These are phyloP conservation scores for Halocynthia roretzi DNA, from an alignment of 23 tunicate genomes.

Conservation along the genomic window DNA sequence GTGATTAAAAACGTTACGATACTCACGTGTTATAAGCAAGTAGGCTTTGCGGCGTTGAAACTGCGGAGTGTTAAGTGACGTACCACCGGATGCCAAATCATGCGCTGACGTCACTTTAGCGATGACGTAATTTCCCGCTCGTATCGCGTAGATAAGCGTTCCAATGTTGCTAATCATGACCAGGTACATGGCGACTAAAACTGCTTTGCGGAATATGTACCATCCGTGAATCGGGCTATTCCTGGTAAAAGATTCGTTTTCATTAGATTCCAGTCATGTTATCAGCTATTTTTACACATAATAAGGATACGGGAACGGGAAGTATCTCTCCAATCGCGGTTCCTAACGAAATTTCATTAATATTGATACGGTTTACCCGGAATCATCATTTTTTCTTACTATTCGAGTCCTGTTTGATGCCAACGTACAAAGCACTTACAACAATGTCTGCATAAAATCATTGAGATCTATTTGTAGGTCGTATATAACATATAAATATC, in stretches of 20 bases:
- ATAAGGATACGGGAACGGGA: too few species aligned
- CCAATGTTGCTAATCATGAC: conserved; percentile 33
- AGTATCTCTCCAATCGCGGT: too few species aligned
- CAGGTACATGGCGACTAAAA: conserved; percentile 10
- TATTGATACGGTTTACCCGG: too few species aligned
- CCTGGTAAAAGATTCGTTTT: background rate
- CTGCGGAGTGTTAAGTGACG: background rate
- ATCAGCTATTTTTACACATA: too few species aligned
- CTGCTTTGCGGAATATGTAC: conserved; percentile 35
- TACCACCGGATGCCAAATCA: background rate
- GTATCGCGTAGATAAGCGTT: conserved; percentile 14
- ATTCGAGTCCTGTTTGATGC: too few species aligned
- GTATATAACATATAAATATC: too few species aligned
- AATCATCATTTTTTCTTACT: too few species aligned
- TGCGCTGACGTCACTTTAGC: conserved; percentile 7
- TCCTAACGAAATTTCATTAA: too few species aligned
- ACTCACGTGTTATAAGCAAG: conserved; percentile 18
- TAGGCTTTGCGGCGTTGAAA: conserved; percentile 19
- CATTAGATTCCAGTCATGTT: too few species aligned
- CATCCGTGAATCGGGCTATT: conserved; percentile 5
- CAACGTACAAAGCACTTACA: too few species aligned
- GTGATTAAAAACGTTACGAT: background rate
- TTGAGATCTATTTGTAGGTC: too few species aligned
- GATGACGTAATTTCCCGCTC: conserved; percentile 17
- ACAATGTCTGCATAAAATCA: too few species aligned